A percentile compares a stretch with the other conserved stretches of the same genome.
Evolutionary conservation across 2,888 invertebrate species (phyloP).

Genomic region (Sepiola atlantica): DNA sequence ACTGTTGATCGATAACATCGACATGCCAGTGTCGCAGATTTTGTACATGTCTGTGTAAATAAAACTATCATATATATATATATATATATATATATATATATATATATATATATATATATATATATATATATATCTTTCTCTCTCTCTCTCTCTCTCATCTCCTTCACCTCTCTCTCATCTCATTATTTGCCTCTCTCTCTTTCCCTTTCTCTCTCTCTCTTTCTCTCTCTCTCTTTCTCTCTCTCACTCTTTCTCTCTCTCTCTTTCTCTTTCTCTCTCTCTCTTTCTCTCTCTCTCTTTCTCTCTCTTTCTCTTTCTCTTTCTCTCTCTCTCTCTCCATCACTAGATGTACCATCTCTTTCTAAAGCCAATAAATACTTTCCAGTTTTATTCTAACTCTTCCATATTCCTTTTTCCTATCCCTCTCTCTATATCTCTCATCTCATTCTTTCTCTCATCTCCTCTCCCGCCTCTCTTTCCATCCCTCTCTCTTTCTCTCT

Average conservation of each 20-base stretch:
- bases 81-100: too few species aligned
- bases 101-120: too few species aligned
- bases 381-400: not conserved
- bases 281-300: not conserved
- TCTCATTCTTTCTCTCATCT: not conserved
- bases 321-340: not conserved
- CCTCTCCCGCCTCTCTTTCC: not conserved
- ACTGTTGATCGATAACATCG: too few species aligned
- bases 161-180: too few species aligned
- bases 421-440: not conserved
- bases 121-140: too few species aligned
- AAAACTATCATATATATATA: too few species aligned
- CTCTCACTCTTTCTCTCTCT: slow-evolving; percentile 39
- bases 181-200: not conserved
- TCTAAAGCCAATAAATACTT: too few species aligned
- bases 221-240: slow-evolving; percentile 45
- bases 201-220: slow-evolving; percentile 46
- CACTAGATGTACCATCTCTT: too few species aligned
- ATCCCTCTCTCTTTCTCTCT: too few species aligned
- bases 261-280: not conserved
- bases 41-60: too few species aligned
- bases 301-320: not conserved
- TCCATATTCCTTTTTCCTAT: not conserved
- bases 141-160: too few species aligned
- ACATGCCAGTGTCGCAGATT: too few species aligned